phyloP scores from a whole-genome alignment of 2,797 vertebrate genomes.

The Hemitrygon akajei region DNA sequence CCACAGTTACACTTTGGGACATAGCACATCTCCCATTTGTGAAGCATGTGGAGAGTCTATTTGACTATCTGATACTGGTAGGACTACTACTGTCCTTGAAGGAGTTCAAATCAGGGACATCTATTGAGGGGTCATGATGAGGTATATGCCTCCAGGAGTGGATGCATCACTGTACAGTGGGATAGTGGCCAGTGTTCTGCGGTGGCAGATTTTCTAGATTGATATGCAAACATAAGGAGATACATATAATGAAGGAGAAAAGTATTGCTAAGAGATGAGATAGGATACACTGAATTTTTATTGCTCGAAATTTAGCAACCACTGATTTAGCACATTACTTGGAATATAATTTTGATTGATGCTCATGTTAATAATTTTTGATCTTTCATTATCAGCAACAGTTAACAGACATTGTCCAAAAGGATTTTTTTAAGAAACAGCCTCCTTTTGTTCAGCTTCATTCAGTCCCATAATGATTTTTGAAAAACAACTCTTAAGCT shows the following conservation, averaged over 20 bases:
- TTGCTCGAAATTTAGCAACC: background rate
- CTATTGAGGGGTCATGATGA: too few species aligned
- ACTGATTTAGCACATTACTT: background rate
- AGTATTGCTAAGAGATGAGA: background rate
- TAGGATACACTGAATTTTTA: background rate
- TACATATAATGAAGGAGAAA: background rate
- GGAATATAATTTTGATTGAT: conserved; percentile 2
- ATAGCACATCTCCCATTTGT: too few species aligned
- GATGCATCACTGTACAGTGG: too few species aligned
- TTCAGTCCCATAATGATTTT: background rate
- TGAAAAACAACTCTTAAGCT: background rate
- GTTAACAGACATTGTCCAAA: background rate
- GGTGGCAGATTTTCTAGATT: too few species aligned
- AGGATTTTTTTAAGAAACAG: background rate
- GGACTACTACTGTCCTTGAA: too few species aligned
- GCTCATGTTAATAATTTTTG: background rate
- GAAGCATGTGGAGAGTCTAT: too few species aligned
- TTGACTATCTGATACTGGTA: too few species aligned
- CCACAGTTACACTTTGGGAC: too few species aligned
- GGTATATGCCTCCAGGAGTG: too few species aligned
- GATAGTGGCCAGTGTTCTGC: too few species aligned
- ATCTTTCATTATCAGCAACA: background rate
- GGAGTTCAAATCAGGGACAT: too few species aligned
- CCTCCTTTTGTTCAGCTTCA: background rate
- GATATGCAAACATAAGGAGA: background rate